Base-by-base conservation (phyloP, 2,113 vertebrate genomes). In the Chloebia gouldiae region DNA sequence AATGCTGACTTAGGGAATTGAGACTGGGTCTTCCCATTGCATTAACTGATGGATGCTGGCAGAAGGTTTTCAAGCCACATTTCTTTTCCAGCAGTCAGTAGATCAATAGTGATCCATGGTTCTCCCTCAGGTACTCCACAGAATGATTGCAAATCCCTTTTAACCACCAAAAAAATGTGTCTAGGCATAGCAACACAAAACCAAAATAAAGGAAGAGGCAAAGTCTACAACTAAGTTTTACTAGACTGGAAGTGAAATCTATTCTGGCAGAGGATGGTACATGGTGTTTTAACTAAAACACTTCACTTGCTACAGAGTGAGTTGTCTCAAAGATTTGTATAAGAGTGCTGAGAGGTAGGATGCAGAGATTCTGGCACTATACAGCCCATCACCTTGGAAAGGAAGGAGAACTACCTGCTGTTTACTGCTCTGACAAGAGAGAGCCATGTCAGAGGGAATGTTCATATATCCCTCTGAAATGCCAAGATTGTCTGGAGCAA, bases 61-160 rank as follows among this genome's bases (percentile, higher is more conserved):
- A 45, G 18, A 85, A 72, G n/a, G 18, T 57, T 94, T 96, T 27
- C 40, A 54, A 54, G 66, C 15, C 71, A 80, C 54, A 42, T 82
- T 93, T 94, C 75, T 94, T 91, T 76, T 66, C 66, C 25, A 57
- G 30, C 57, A 70, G 54, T 88, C 85, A 76, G 53, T n/a, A 93
- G 63, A 88, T 85, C 88, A 90, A 93, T 65, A 94, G n/a, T 22
- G 66, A 88, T 81, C 61, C 61, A 91, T 28, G 37, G 22, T 50
- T 42, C 45, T 65, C 54, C 45, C 79, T 86, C 23, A 35, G 25
- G 42, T 90, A 20, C 54, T 90, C 68, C 39, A 83, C 72, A 75
- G 72, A 59, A 75, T 35, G 42, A 42, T 16, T 69, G 20, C 37
- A 86, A 73, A 30, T 65, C 39, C 60, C 16, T 84, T 77, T 70